Evolutionary conservation across 1,140 invertebrate genomes (phyloP).

Genomic region (Ladona fulva): DNA sequence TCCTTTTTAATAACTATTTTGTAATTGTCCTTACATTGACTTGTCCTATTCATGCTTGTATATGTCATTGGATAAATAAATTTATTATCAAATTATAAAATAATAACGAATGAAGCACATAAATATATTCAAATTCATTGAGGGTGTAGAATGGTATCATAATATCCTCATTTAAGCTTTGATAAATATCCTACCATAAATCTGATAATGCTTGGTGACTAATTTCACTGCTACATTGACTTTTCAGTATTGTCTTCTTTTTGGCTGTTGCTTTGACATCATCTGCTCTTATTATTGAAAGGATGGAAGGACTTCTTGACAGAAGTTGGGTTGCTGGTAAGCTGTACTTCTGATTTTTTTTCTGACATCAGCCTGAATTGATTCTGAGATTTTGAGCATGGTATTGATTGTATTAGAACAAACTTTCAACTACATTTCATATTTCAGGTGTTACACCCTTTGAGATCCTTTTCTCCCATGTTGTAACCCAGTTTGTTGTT

Average conservation of each 20-base stretch:
- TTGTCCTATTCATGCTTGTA: too few relatives aligned
- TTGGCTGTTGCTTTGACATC: slow-evolving; percentile 86
- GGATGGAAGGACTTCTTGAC: slow-evolving; percentile 78
- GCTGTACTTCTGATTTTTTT: background rate
- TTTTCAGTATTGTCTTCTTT: slow-evolving; percentile 84
- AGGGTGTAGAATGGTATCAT: too few relatives aligned
- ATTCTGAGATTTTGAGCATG: background rate
- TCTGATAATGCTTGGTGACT: too few relatives aligned
- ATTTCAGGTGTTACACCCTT: slow-evolving; percentile 69
- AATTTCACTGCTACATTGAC: too few relatives aligned
- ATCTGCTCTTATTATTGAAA: slow-evolving; percentile 81
- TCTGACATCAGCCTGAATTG: background rate
- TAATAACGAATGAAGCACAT: too few relatives aligned
- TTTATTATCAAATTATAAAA: too few relatives aligned
- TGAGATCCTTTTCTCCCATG: slow-evolving; percentile 85
- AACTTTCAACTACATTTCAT: slow-evolving; percentile 14
- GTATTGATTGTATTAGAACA: background rate
- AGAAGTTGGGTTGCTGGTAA: slow-evolving; percentile 66
- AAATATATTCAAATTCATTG: too few relatives aligned
- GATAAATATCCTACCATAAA: too few relatives aligned
- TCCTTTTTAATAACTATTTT: too few relatives aligned
- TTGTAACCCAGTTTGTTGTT: slow-evolving; percentile 85
- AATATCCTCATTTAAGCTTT: too few relatives aligned
- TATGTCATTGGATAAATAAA: too few relatives aligned
- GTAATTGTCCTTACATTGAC: too few relatives aligned